Evolutionary conservation across 2,797 vertebrate species (phyloP), one percentile per base, ranked within the genome.

Genomic region (Thunnus albacares): DNA sequence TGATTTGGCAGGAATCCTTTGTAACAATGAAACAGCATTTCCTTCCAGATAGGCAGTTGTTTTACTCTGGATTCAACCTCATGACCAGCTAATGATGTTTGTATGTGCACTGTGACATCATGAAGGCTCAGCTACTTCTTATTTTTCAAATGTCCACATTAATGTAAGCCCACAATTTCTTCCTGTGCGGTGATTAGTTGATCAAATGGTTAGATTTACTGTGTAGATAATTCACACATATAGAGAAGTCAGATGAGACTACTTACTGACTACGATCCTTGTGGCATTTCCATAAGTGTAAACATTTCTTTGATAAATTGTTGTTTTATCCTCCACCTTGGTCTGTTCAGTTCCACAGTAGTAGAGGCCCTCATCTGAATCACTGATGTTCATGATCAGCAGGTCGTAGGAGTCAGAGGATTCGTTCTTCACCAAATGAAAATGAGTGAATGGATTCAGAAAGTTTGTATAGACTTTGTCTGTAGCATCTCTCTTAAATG

Each of bases 331-430:
- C 3, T 52, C 28, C 26, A 85, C 56, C 0, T 0, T 70, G 0
- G 0, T 0, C 1, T 43, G 0, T 74, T 35, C 15, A 55, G 52
- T 87, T 71, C 87, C 87, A 86, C 90, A 93, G 85, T 80, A 90
- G 80, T 90, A 92, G n/a, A 90, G 38, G 4, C 90, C 91, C 52
- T 85, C 84, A 5, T 90, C 85, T 5, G 65, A 70, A 0, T 56
- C 14, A 20, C 70, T 83, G 53, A 77, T 9, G n/a, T 92, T 92
- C 2, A 4, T 20, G 52, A 92, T 90, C 17, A 86, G 15, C 57
- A 93, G 77, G 74, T 92, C 82, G 20, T 63, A 88, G 7, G 87
- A 80, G 0, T 4, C 0, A 47, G 72, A 88, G 0, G 80, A 85
- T 30, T 30, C 28, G 18, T 94, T 92, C 4, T 0, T 56, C 11